Base-by-base conservation (phyloP, 2,888 invertebrate genomes). In the Dasysyrphus tricinctus region DNA sequence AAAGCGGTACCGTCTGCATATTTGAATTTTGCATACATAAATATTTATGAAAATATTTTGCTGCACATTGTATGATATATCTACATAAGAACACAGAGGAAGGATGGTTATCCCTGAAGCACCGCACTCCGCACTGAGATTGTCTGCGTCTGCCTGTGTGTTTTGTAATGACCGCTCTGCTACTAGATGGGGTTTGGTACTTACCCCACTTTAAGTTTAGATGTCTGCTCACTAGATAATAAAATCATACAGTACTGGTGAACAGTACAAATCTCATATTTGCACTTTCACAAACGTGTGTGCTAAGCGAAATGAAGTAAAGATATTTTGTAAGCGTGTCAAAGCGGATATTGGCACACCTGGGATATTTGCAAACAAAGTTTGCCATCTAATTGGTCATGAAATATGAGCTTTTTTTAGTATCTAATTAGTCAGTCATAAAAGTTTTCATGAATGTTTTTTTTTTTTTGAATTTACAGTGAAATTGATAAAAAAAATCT, bases 21-120 rank as follows among this genome's bases (percentile, higher is more conserved):
- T 82, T 73, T 78, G 88, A 90, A 89, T 92, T 91, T 92, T 91
- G 91, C 91, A 92, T 92, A 90, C 89, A 92, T 92, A 92, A 92
- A 92, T 92, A 92, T 92, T 92, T 92, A 92, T 92, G 91, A 90
- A 91, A 95, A 91, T 95, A 95, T 92, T 95, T 79, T 74, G 24
- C 65, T 78, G 78, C 74, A 78, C 37, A 67, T 59, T 79, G 32
- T 61, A 12, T 42, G 47, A 39, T 12, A 29, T 51, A 51, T 54
- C n/a, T 32, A 54, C 54, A 54, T 8, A 24, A 6, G 32, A 4
- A 54, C 4, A 29, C 14, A 51, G 24, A 5, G 51, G 7, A 12
- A 24, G 7, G 7, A 24, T 6, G 2, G 54, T 12, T 19, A 24
- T 51, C n/a, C 44, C n/a, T 44, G 7, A 16, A 47, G 16, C 4